phyloP scores from a whole-genome alignment of 1,140 invertebrate genomes.

The Mya arenaria region DNA sequence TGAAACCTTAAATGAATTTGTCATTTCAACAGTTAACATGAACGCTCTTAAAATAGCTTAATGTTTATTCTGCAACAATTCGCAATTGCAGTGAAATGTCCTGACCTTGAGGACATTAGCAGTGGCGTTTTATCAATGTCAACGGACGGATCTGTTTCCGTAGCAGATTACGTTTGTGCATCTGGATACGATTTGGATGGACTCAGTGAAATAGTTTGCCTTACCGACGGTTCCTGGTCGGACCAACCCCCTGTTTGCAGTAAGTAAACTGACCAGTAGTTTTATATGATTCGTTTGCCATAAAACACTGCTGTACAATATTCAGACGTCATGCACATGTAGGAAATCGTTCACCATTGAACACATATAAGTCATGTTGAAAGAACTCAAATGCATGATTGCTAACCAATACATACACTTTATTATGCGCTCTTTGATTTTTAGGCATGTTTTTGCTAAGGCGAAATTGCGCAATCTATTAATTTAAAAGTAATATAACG shows the following conservation, averaged over 20 bases:
- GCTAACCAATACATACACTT: background rate
- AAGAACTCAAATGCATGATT: background rate
- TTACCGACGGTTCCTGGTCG: background rate
- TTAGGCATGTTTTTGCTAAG: background rate
- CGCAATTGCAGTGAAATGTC: slow-evolving; percentile 27
- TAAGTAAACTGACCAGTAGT: no score
- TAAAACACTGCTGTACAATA: background rate
- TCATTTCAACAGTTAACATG: no score
- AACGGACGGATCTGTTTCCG: background rate
- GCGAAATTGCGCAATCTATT: no score
- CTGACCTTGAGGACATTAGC: background rate
- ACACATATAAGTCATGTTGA: background rate
- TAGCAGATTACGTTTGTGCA: slow-evolving; percentile 18
- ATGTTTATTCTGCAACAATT: no score
- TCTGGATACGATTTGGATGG: background rate
- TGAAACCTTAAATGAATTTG: no score
- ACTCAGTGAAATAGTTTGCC: background rate
- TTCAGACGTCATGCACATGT: background rate
- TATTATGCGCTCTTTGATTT: background rate
- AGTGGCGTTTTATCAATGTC: slow-evolving; percentile 12
- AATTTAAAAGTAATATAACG: no score
- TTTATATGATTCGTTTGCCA: background rate
- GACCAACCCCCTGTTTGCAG: slow-evolving; percentile 2
- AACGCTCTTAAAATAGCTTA: no score
- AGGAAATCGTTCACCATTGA: background rate